A percentile compares a stretch with the other conserved stretches of the same genome.
Conservation (phyloP, 1,140 invertebrate species). For the Arctopsyche grandis region DNA sequence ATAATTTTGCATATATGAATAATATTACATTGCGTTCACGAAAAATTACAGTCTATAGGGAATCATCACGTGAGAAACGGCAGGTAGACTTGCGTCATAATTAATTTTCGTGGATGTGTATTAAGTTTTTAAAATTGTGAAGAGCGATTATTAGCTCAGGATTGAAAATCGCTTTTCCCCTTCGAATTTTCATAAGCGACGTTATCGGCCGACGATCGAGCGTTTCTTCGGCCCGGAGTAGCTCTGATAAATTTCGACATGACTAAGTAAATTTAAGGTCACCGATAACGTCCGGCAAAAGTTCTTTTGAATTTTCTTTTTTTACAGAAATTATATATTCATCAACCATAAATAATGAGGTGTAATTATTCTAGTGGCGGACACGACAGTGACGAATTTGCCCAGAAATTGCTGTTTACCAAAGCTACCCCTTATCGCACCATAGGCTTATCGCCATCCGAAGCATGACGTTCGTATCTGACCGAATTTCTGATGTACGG, state of each 20-base stretch:
- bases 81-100: neutral
- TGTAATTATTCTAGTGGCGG: conserved; percentile 44
- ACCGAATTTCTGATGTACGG: neutral
- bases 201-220: conserved; percentile 26
- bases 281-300: conserved; percentile 35
- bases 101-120: neutral
- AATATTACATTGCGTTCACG: conserved; percentile 16
- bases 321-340: conserved; percentile 39
- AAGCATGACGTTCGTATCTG: conserved; percentile 46
- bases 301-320: conserved; percentile 37
- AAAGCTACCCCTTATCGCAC: conserved; percentile 41
- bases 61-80: conserved; percentile 27
- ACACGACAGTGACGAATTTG: conserved; percentile 51
- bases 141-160: neutral
- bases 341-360: conserved; percentile 43
- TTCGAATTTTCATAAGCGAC: conserved; percentile 11
- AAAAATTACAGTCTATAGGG: conserved; percentile 1
- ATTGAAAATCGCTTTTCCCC: conserved; percentile 14
- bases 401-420: conserved; percentile 49
- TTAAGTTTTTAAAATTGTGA: neutral
- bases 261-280: conserved; percentile 42
- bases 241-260: conserved; percentile 34
- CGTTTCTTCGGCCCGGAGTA: conserved; percentile 7
- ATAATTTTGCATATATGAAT: conserved; percentile 29
- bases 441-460: conserved; percentile 45